Base-by-base conservation (phyloP, 64 coral and sea anemone species). In the Stichodactyla helianthus region DNA sequence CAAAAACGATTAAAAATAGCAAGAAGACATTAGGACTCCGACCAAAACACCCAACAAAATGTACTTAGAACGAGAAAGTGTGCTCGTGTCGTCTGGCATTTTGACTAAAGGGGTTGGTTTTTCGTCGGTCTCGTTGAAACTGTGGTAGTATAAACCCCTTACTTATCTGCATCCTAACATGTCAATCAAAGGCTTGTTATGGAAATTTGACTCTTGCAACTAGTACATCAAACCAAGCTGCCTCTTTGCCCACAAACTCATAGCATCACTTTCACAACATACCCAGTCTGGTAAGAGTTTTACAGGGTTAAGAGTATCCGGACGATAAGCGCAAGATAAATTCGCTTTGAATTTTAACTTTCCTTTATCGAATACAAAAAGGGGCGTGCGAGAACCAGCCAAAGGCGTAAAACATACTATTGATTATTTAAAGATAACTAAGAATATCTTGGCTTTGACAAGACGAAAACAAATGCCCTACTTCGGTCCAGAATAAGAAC, bases 401-500 rank as follows among this genome's bases (percentile, higher is more conserved):
- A 84, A 61, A 84, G 83, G 83, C 83, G 83, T 84, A 84, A 84
- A 60, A 17, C 83, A 63, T 62, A 58, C 56, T 84, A 84, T 57
- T 44, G 54, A 58, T 84, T 35, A 84, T 84, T 60, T 12, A 58
- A 55, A 60, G 54, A 58, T 63, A 84, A 31, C 54, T 83, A 60
- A 56, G 85, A 59, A 70, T 86, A 53, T 87, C 74, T 86, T 80
- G 65, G 85, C 79, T 87, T 87, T 71, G 53, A 86, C 76, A 68
- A 87, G 89, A 71, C 89, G 59, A 64, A 71, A 57, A 93, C 84
- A 95, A 95, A 95, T 90, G 82, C 77, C 77, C 82, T 88, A 88
- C 85, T 91, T 97, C 86, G 85, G 56, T 59, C 77, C 88, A 87
- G 88, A 88, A 89, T 91, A 60, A 90, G 55, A 86, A 67, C 71